Evolutionary conservation across 2,113 vertebrate species (phyloP), one percentile per base, ranked within the genome.

Genomic region (Euleptes europaea): DNA sequence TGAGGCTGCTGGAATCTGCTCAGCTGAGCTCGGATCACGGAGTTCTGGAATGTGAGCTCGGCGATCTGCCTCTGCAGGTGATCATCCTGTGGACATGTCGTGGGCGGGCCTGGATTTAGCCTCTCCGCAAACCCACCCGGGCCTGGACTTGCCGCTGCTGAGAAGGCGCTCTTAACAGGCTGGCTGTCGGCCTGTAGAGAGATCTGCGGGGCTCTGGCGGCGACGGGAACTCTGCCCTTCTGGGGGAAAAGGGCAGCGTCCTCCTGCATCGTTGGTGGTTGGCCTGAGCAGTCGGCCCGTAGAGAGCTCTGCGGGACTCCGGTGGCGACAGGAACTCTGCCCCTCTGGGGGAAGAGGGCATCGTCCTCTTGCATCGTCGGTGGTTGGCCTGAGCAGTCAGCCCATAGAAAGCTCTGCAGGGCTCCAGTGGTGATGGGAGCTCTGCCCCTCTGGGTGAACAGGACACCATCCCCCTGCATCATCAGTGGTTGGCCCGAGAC

Each of bases 41-140:
- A 92, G n/a, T 98, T 98, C 92, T 98, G 97, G 77, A 84, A 69
- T 2, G 95, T 97, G 65, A 98, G 90, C 88, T 98, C 95, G 3
- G 96, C 92, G 69, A 98, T 97, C 86, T 97, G 97, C 11, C 92
- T 90, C 89, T 96, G 84, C 78, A 98, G 81, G 72, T 96, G 95
- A 17, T 96, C 88, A 7, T 91, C 95, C 1, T 89, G 89, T 71
- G 88, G 5, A 3, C 91, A 49, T 0, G 83, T 79, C 65, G 89
- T 91, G 81, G 70, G 44, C 86, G 84, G 28, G 60, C 72, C 84
- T 5, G 79, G 86, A 65, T 85, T 84, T 0, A 87, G 80, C 9
- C 85, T 86, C 31, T 93, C 88, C 2, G 78, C 86, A 11, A 83
- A 0, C 33, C 49, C 44, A 82, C 14, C 1, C 31, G 42, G 1